Base-by-base conservation (phyloP, 2,888 invertebrate species). In the Pollenia amentaria region DNA sequence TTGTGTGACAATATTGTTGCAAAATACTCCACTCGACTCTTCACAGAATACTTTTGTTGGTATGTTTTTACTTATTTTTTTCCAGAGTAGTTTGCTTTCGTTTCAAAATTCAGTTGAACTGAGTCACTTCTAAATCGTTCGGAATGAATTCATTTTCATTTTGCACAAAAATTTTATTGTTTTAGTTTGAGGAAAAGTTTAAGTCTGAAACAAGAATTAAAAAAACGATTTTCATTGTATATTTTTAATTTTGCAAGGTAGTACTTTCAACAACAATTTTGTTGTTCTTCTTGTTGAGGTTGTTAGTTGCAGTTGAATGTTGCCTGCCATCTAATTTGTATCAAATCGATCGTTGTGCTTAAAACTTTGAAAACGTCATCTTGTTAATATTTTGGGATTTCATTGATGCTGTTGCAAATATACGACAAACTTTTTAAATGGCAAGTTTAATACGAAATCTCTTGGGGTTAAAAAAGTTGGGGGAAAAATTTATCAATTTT, bases 131-230 rank as follows among this genome's bases (percentile, higher is more conserved):
- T 67, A 76, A 64, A 55, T 80, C 38, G 53, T 11, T 16, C 18
- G 64, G 29, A 38, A 38, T 75, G 18, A 42, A 40, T 72, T 40
- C 70, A 65, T 76, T 77, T 84, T 55, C 80, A 87, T 87, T 29
- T 87, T 87, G 84, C 87, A 84, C 84, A 81, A 87, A 84, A 84
- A 87, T 84, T 87, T 70, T 67, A 73, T 77, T 77, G 80, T 81
- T 84, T 81, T 62, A 83, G 70, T 83, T 79, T 76, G 46, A 0
- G 18, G n/a, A 73, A 38, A 70, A 76, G 53, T 76, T 76, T 14
- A 69, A 69, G 69, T 70, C 62, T 76, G 69, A 75, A 70, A 69
- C 60, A 42, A 75, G 75, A 44, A 14, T 21, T 44, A 1, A 11
- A 18, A 60, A 46, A 42, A 57, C 55, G n/a, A 38, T 57, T n/a